Evolutionary conservation across 2,113 vertebrate genomes (phyloP).

Genomic region (Nesogale talazaci): DNA sequence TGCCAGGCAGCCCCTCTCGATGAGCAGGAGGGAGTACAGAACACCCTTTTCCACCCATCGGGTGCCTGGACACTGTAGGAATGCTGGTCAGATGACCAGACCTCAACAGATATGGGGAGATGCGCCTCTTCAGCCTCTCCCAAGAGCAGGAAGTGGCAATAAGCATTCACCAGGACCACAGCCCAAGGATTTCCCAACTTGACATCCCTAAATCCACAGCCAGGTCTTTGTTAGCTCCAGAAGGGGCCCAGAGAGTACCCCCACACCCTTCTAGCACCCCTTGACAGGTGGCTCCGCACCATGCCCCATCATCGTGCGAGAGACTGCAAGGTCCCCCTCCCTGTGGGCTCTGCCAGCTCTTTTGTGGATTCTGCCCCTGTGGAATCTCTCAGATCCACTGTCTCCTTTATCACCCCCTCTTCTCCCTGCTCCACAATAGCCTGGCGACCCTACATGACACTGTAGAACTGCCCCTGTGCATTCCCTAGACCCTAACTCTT

Average conservation of each 20-base stretch:
- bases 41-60: too few relatives aligned
- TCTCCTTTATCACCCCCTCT: not conserved
- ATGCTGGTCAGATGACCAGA: not conserved
- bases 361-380: not conserved
- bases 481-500: too few relatives aligned
- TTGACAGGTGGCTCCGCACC: not conserved
- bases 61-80: too few relatives aligned
- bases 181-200: too few relatives aligned
- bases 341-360: not conserved
- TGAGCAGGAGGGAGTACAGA: not conserved
- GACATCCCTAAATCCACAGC: not conserved
- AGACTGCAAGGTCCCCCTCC: not conserved
- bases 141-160: not conserved
- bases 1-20: not conserved
- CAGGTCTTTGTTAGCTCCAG: not conserved
- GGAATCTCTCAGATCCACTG: not conserved
- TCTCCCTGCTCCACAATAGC: not conserved
- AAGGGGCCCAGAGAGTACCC: not conserved
- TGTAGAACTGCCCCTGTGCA: too few relatives aligned
- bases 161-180: rapidly evolving
- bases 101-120: not conserved
- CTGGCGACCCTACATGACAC: not conserved
- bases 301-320: not conserved
- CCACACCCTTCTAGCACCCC: not conserved
- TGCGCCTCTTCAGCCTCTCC: not conserved